These are phyloP conservation scores for Poecilia gillii DNA, from an alignment of 2,797 vertebrate genomes.

Conservation along the genomic window DNA sequence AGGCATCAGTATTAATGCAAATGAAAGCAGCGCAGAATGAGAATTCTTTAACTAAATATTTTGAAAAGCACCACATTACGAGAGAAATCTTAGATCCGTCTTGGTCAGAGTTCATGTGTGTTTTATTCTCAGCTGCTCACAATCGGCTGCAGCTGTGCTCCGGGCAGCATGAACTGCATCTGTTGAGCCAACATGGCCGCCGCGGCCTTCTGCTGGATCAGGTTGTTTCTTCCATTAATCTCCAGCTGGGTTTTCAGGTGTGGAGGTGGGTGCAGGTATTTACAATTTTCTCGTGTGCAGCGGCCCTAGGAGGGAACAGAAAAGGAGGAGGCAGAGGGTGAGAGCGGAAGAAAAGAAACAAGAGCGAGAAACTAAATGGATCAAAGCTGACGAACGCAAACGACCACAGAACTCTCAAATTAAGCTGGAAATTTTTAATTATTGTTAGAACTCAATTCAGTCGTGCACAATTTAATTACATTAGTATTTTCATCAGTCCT, in stretches of 20 bases:
- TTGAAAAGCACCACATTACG: slow-evolving; percentile 12
- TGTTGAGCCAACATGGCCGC: slow-evolving; percentile 98
- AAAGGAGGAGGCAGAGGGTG: slow-evolving; percentile 3
- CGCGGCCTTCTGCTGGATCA: slow-evolving; percentile 97
- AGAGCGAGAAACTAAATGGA: slow-evolving; percentile 22
- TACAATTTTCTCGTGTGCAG: slow-evolving; percentile 97
- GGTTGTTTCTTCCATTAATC: slow-evolving; percentile 97
- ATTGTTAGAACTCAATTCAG: slow-evolving; percentile 4
- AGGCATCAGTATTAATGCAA: not conserved
- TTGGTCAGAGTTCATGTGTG: not conserved
- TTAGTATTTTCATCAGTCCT: not conserved
- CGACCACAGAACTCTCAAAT: slow-evolving; percentile 6
- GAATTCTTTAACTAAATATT: slow-evolving; percentile 5
- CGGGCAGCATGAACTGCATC: slow-evolving; percentile 97
- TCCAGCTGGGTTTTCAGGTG: slow-evolving; percentile 98
- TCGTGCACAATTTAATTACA: not conserved
- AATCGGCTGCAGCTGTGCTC: slow-evolving; percentile 91
- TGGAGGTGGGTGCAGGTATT: slow-evolving; percentile 97
- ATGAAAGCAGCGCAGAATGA: not conserved
- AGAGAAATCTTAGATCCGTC: not conserved
- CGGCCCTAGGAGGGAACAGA: slow-evolving; percentile 83
- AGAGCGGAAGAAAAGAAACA: slow-evolving; percentile 31
- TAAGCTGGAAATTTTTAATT: slow-evolving; percentile 15
- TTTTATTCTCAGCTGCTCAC: slow-evolving; percentile 79
- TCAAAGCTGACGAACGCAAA: not conserved